Evolutionary conservation across 1,140 invertebrate genomes (phyloP).

Genomic region (Meteorus sp.): DNA sequence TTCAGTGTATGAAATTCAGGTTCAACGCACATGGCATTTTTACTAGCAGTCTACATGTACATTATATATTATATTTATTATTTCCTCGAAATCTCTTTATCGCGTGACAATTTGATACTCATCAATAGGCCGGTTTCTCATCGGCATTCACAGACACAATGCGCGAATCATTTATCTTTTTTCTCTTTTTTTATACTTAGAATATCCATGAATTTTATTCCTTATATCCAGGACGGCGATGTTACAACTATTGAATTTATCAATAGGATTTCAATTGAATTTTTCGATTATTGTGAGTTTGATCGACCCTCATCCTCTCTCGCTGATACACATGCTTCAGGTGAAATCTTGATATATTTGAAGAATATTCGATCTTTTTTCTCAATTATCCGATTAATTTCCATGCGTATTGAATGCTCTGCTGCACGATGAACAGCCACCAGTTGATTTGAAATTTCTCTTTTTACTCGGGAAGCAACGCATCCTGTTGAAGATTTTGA

Average conservation of each 20-base stretch:
- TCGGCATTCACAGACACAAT: no score
- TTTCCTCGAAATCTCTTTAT: no score
- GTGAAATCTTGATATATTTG: background rate
- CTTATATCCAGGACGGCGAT: conserved; percentile 25
- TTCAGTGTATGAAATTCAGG: conserved; percentile 1
- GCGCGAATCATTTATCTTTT: conserved; percentile 1
- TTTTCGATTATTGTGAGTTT: background rate
- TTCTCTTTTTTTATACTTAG: conserved; percentile 1
- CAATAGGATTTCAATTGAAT: background rate
- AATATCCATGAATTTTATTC: conserved; percentile 13
- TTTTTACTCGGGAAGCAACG: conserved; percentile 1
- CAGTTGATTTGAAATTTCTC: conserved; percentile 1
- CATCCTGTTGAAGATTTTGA: conserved; percentile 10
- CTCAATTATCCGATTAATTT: conserved; percentile 20
- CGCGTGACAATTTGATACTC: no score
- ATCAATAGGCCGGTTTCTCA: conserved; percentile 1
- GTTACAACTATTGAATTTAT: conserved; percentile 23
- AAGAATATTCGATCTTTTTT: background rate
- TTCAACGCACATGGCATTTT: background rate
- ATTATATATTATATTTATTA: conserved; percentile 2
- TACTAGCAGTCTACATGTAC: background rate
- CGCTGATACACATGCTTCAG: background rate
- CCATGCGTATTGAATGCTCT: conserved; percentile 11
- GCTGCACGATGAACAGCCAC: conserved; percentile 20
- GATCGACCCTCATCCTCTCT: no score